These are phyloP conservation scores for Drosophila atroscutellata DNA, from an alignment of 2,888 invertebrate genomes.

Conservation along the genomic window DNA sequence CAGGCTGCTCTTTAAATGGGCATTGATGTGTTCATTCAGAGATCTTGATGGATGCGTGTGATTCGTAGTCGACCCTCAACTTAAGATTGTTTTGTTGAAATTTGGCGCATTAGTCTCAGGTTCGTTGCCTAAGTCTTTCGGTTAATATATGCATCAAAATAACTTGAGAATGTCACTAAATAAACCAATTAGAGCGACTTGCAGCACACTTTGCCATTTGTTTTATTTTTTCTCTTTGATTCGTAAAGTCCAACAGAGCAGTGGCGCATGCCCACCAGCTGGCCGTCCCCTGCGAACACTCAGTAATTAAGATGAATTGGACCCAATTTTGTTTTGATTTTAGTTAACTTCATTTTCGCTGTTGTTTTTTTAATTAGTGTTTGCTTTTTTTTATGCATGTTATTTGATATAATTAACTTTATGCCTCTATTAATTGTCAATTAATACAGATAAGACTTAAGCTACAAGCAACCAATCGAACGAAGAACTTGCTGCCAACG, in stretches of 20 bases:
- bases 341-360: background rate
- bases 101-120: slow-evolving; percentile 22
- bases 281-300: slow-evolving; percentile 1
- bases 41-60: slow-evolving; percentile 67
- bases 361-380: slow-evolving; percentile 12
- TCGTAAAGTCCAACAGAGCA: slow-evolving; percentile 25
- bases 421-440: slow-evolving; percentile 62
- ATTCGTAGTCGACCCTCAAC: slow-evolving; percentile 10
- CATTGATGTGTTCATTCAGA: slow-evolving; percentile 79
- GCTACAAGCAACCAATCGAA: slow-evolving; percentile 32
- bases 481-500: slow-evolving; percentile 59
- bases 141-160: slow-evolving; percentile 27
- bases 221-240: slow-evolving; percentile 18
- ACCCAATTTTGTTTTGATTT: slow-evolving; percentile 11
- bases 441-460: slow-evolving; percentile 74
- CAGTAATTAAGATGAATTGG: slow-evolving; percentile 56
- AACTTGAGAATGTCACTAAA: slow-evolving; percentile 14
- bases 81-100: slow-evolving; percentile 24
- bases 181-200: slow-evolving; percentile 65
- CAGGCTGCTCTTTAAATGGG: slow-evolving; percentile 68
- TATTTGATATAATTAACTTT: slow-evolving; percentile 69
- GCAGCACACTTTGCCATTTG: slow-evolving; percentile 70
- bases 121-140: slow-evolving; percentile 70
- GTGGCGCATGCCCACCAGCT: slow-evolving; percentile 23
- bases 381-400: slow-evolving; percentile 27